Conservation (phyloP, 2,797 vertebrate species). For the Xiphophorus birchmanni region DNA sequence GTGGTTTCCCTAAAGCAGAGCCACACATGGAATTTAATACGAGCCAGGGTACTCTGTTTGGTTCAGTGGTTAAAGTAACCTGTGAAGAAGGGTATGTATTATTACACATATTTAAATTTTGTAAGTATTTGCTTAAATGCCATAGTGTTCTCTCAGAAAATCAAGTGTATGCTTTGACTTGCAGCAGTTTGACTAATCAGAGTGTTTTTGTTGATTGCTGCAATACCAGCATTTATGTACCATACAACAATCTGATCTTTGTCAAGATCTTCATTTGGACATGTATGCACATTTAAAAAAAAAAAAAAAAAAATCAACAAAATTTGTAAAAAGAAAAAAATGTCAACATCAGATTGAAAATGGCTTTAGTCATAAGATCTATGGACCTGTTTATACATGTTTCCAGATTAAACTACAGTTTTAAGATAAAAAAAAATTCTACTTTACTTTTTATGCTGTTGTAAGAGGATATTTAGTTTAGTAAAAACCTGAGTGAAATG, state of each 20-base stretch:
- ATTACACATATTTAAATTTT: background rate
- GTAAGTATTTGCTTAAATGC: background rate
- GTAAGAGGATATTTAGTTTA: background rate
- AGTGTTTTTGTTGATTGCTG: background rate
- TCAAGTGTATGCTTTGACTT: background rate
- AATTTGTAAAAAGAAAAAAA: background rate
- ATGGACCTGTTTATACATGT: background rate
- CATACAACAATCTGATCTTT: background rate
- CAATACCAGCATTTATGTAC: background rate
- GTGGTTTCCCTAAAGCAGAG: slow-evolving; percentile 33
- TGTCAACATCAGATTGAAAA: background rate
- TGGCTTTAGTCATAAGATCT: background rate
- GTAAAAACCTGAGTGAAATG: background rate
- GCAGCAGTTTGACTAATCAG: background rate
- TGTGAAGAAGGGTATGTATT: slow-evolving; percentile 77
- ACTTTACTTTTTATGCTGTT: background rate
- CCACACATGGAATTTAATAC: slow-evolving; percentile 41
- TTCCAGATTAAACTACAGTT: background rate
- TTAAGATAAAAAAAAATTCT: background rate
- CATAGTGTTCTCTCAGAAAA: background rate
- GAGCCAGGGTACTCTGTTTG: slow-evolving; percentile 54
- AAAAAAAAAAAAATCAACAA: background rate
- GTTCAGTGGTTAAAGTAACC: rapidly evolving
- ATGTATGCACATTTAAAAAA: background rate
- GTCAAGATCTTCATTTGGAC: background rate